Evolutionary conservation across 2,888 invertebrate species (phyloP), one percentile per base, ranked within the genome.

Genomic region (Parasteatoda lunata): DNA sequence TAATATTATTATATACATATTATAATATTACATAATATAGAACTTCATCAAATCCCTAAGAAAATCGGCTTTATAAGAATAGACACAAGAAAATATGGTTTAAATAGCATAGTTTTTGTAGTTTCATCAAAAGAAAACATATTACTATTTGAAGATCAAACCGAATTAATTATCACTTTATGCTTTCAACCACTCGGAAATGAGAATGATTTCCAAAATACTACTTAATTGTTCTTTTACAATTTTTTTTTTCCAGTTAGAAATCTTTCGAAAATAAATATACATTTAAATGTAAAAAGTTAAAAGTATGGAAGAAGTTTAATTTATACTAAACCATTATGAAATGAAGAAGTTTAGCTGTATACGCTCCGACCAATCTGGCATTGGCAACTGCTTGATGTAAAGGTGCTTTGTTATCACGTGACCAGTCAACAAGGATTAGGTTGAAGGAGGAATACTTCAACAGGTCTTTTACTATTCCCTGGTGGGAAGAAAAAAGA

Each of bases 371-470:
- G 5, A 76, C 76, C 45, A 68, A 70, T 51, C 83, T 76, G 3
- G 77, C 59, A 49, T 83, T 83, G 11, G 83, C 83, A 5, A 83
- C 77, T 7, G 83, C 83, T 64, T 70, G 69, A 5, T 64, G n/a
- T 15, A 77, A 83, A 9, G 83, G 83, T 3, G 11, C 8, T 5
- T 59, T 15, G 47, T 83, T 83, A 49, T 59, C 15, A 15, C 30
- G 8, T 7, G 77, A 49, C 83, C 83, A 83, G 48, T 83, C 83
- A 4, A 83, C 83, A n/a, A 83, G 45, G 9, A 83, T 77, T 1
- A 83, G 64, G 64, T 83, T 77, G 71, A 70, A 83, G 5, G 54
- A 48, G 6, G 64, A 54, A 8, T 59, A 7, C 45, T 59, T 47
- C n/a, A 83, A 51, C 4, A 83, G 11, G 9, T 59, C 72, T 15